A percentile compares a stretch with the other conserved stretches of the same genome.
These are phyloP conservation scores for Diadophis punctatus DNA, from an alignment of 2,113 vertebrate genomes.

Conservation along the genomic window DNA sequence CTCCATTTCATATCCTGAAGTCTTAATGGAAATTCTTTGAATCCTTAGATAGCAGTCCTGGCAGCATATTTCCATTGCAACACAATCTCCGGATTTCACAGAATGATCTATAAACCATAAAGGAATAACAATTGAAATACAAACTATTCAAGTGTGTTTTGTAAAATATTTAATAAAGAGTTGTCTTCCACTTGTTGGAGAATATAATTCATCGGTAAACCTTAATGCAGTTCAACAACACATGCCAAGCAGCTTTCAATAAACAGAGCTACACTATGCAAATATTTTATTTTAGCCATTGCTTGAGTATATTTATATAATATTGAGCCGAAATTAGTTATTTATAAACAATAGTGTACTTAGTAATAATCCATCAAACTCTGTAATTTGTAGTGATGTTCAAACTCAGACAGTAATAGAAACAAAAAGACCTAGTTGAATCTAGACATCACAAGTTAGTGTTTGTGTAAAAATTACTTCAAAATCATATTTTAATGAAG, in stretches of 20 bases:
- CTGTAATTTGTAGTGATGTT: neutral
- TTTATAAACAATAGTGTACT: neutral
- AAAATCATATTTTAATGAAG: neutral
- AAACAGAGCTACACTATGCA: neutral
- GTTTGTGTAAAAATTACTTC: neutral
- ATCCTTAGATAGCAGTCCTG: constrained; percentile 87
- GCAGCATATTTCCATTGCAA: constrained; percentile 87
- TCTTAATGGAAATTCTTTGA: constrained; percentile 71
- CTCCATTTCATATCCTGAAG: constrained; percentile 65
- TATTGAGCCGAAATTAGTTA: neutral
- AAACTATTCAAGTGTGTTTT: neutral
- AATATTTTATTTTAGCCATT: neutral
- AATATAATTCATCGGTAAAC: neutral
- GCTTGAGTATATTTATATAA: neutral
- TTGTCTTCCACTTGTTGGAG: neutral
- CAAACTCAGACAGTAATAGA: neutral
- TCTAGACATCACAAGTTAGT: neutral
- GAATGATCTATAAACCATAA: constrained; percentile 70
- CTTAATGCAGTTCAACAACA: neutral
- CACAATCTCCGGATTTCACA: constrained; percentile 75
- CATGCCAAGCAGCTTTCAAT: neutral
- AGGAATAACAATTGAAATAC: neutral
- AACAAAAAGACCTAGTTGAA: neutral
- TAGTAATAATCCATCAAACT: neutral
- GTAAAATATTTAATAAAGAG: neutral